Conservation (phyloP, 2,113 vertebrate species). For the Eulemur macaco region DNA sequence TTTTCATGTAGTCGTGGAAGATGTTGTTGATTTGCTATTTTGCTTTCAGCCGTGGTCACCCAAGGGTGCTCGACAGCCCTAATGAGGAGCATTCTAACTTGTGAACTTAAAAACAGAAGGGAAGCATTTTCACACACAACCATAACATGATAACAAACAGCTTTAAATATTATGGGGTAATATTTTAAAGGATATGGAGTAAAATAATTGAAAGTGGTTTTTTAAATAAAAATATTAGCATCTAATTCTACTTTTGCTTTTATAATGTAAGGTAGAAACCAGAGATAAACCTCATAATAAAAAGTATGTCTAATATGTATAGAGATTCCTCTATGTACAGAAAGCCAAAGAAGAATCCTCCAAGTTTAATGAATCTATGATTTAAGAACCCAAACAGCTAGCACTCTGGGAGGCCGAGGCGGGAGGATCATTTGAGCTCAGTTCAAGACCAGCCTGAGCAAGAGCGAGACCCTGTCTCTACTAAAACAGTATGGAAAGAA, state of each 20-base stretch:
- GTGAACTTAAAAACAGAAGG: constrained; percentile 2
- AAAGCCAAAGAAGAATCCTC: not conserved
- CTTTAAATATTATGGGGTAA: not conserved
- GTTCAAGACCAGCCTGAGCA: too few relatives aligned
- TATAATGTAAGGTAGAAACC: constrained; percentile 19
- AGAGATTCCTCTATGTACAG: not conserved
- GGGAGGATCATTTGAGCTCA: too few relatives aligned
- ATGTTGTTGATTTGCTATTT: constrained; percentile 12
- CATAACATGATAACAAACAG: not conserved
- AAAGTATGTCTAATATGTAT: not conserved
- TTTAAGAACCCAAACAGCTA: not conserved
- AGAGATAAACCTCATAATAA: not conserved
- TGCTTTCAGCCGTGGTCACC: not conserved
- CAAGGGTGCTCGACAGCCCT: not conserved
- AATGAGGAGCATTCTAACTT: not conserved
- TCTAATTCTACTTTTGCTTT: constrained; percentile 14
- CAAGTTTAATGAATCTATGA: not conserved
- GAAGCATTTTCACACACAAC: not conserved
- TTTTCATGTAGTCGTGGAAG: not conserved
- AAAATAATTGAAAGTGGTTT: not conserved
- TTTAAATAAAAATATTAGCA: not conserved
- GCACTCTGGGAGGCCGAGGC: too few relatives aligned
- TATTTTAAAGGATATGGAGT: too few relatives aligned
- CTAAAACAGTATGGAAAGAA: too few relatives aligned
- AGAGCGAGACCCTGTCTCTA: too few relatives aligned